Evolutionary conservation across 2,888 invertebrate species (phyloP), one percentile per base, ranked within the genome.

Genomic region (Galerucella nymphaeae): DNA sequence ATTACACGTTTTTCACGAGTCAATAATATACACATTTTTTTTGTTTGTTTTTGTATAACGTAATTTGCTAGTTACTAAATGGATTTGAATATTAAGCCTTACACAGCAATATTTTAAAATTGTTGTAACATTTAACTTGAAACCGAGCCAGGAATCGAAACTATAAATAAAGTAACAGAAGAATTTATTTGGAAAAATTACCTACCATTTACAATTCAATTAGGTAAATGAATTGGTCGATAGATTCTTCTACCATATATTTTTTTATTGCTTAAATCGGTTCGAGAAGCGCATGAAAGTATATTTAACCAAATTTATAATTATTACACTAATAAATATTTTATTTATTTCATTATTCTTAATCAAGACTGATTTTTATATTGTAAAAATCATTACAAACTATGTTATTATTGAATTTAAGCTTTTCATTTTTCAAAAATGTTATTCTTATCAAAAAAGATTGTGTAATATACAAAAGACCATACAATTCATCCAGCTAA

Each of bases 11-110:
- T 68, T 62, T 75, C 80, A 77, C 76, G 69, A 73, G 77, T 73
- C 76, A 79, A 77, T 75, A 69, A 61, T 68, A 62, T 62, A 62
- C 61, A 73, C 72, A 69, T 72, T 72, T 77, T 81, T 80, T 62
- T 23, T 23, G 23, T 23, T 23, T 62, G 42, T 62, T 42, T 42
- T 62, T 62, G 10, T 38, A 16, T 41, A 42, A 14, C 11, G 45
- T 11, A 45, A 45, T 45, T 45, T 45, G 45, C 77, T 78, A 76
- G 77, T 78, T 80, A 81, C 82, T 82, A 83, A 85, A 85, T 84
- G 83, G 82, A 45, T 45, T 45, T 45, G 78, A 80, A 78, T 53
- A 53, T 53, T 18, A 53, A 53, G 48, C 48, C 48, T 14, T n/a
- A 48, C 48, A 48, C 5, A n/a, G 48, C 48, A 48, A 48, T 48